Percentiles rank a stretch among this genome's conserved stretches.
These are phyloP conservation scores for Cloeon dipterum DNA, from an alignment of 2,888 invertebrate species.

Conservation along the genomic window DNA sequence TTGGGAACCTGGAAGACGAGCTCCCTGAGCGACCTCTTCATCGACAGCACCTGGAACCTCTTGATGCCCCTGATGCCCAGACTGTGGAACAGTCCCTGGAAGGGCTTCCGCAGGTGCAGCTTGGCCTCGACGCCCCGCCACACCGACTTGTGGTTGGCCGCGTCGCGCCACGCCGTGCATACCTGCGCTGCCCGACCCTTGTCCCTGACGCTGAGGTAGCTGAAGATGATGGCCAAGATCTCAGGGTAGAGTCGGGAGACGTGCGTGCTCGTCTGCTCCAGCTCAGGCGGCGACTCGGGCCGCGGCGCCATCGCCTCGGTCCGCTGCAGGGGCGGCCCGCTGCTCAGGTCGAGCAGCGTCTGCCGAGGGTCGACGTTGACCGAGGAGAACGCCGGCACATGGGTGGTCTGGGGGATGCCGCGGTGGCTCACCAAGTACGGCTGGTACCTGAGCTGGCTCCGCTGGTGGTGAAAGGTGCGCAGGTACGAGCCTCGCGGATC, in stretches of 20 bases:
- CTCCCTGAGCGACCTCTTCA: constrained; percentile 60
- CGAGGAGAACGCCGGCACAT: constrained; percentile 13
- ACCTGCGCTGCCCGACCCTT: constrained; percentile 80
- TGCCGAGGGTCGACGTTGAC: constrained; percentile 13
- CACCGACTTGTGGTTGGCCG: constrained; percentile 75
- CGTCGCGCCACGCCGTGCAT: constrained; percentile 73
- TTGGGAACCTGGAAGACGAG: constrained; percentile 69
- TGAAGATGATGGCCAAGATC: constrained; percentile 76
- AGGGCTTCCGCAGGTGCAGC: constrained; percentile 57
- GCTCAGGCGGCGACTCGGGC: constrained; percentile 18
- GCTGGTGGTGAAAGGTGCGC: constrained; percentile 12
- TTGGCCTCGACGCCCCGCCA: constrained; percentile 89
- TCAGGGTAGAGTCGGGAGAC: constrained; percentile 81
- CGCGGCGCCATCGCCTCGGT: constrained; percentile 17
- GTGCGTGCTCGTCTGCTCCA: constrained; percentile 32
- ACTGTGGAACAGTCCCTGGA: constrained; percentile 42
- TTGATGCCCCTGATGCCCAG: constrained; percentile 71
- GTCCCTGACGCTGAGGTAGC: constrained; percentile 67
- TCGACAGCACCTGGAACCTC: constrained; percentile 68
- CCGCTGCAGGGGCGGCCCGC: constrained; percentile 8
- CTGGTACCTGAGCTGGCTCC: constrained; percentile 4
- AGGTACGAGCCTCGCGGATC: constrained; percentile 21
- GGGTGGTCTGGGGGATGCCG: constrained; percentile 7
- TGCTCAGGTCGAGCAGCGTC: constrained; percentile 8
- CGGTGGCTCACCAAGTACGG: not conserved